Evolutionary conservation across 1,140 invertebrate genomes (phyloP).

Genomic region (Lanistes nyassanus): DNA sequence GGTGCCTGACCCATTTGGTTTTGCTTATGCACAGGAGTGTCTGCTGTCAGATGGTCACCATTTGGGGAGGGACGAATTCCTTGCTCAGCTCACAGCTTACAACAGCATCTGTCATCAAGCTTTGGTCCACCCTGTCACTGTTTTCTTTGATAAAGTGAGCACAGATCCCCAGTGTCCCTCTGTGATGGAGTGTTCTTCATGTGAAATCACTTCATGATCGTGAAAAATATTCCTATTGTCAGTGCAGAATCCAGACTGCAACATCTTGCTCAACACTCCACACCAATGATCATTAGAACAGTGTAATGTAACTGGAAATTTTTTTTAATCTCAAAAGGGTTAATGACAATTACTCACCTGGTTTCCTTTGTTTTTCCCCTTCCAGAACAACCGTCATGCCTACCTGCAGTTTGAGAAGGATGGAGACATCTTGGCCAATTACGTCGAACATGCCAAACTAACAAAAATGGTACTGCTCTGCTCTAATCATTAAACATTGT

Average conservation of each 20-base stretch:
- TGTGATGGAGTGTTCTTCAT: not conserved
- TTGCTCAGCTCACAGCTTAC: constrained; percentile 36
- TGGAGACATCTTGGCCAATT: constrained; percentile 30
- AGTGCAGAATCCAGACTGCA: no score
- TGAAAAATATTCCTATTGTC: not conserved
- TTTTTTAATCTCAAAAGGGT: no score
- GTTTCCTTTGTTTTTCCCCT: not conserved
- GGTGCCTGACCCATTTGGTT: no score
- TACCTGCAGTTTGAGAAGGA: constrained; percentile 32
- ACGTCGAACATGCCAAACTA: constrained; percentile 14
- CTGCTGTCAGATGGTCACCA: constrained; percentile 41
- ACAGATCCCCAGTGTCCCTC: not conserved
- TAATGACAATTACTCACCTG: no score
- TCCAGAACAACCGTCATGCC: constrained; percentile 33
- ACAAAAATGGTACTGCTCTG: constrained; percentile 21
- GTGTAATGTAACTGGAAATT: no score
- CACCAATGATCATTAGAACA: no score
- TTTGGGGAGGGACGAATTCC: constrained; percentile 40
- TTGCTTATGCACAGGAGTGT: constrained; percentile 37
- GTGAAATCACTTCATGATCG: not conserved
- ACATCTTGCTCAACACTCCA: no score
- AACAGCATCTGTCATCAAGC: constrained; percentile 31
- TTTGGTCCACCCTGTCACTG: constrained; percentile 33
- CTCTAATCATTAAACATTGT: no score
- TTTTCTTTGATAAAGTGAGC: constrained; percentile 50